These are phyloP conservation scores for Pipistrellus pipistrellus DNA, from an alignment of 2,797 vertebrate genomes.

Conservation along the genomic window DNA sequence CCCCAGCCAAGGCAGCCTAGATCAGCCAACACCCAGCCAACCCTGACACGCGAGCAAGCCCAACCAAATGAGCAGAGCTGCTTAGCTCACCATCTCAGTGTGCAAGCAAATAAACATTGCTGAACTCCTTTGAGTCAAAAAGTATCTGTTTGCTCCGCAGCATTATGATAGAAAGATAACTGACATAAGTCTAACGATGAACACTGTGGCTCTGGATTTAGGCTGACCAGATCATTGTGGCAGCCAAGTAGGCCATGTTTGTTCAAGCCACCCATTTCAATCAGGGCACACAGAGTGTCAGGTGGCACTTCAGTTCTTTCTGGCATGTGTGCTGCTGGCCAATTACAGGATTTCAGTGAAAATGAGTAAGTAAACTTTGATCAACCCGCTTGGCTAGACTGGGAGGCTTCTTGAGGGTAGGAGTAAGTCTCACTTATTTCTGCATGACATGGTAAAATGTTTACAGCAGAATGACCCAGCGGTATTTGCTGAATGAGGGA, in stretches of 20 bases:
- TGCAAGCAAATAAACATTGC: background rate
- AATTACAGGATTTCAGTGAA: background rate
- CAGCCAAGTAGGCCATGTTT: background rate
- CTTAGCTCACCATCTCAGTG: background rate
- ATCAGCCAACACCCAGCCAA: background rate
- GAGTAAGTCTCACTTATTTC: conserved; percentile 3
- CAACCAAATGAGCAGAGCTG: background rate
- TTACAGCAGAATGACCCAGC: background rate
- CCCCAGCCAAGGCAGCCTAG: background rate
- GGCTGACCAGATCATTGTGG: background rate
- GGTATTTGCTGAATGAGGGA: conserved; percentile 19
- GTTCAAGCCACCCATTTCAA: background rate
- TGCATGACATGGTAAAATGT: background rate
- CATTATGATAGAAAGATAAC: background rate
- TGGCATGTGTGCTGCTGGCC: background rate
- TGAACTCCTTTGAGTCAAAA: background rate
- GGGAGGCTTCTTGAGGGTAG: background rate
- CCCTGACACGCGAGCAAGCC: background rate
- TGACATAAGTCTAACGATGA: background rate
- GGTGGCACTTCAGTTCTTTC: background rate
- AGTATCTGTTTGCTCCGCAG: background rate
- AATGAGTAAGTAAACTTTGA: background rate
- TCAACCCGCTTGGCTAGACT: background rate
- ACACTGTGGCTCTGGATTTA: background rate
- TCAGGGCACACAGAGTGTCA: background rate